Percentiles rank a stretch among this genome's conserved stretches.
Evolutionary conservation across 2,113 vertebrate species (phyloP).

Genomic region (Tachycineta bicolor): DNA sequence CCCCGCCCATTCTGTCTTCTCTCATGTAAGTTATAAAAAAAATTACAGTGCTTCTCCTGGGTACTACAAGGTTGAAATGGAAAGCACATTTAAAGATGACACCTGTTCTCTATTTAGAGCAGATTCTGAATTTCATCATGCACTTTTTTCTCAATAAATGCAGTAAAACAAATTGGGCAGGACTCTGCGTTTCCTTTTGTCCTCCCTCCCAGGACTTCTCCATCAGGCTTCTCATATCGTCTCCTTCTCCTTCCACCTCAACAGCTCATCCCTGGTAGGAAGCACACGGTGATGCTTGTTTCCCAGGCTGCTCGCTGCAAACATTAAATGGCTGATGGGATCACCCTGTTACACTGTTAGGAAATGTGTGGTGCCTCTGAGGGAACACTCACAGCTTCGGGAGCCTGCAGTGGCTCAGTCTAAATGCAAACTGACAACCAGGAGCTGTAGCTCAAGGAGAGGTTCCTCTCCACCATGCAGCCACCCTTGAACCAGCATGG

Average conservation of each 20-base stretch:
- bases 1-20: background rate
- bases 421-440: background rate
- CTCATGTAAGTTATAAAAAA: background rate
- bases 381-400: background rate
- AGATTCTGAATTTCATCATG: background rate
- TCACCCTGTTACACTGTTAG: background rate
- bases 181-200: background rate
- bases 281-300: background rate
- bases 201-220: background rate
- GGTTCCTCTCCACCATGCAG: background rate
- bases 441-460: background rate
- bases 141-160: background rate
- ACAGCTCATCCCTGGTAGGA: background rate
- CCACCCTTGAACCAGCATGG: background rate
- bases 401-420: background rate
- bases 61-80: background rate
- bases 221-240: background rate
- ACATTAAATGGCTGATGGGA: background rate
- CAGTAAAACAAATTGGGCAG: background rate
- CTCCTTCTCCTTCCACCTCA: background rate
- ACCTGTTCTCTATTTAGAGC: background rate
- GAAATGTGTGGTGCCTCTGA: background rate
- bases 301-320: rapidly evolving
- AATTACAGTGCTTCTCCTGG: background rate
- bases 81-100: background rate